These are phyloP conservation scores for Atherinosoma microstoma DNA, from an alignment of 2,797 vertebrate species.

Conservation along the genomic window DNA sequence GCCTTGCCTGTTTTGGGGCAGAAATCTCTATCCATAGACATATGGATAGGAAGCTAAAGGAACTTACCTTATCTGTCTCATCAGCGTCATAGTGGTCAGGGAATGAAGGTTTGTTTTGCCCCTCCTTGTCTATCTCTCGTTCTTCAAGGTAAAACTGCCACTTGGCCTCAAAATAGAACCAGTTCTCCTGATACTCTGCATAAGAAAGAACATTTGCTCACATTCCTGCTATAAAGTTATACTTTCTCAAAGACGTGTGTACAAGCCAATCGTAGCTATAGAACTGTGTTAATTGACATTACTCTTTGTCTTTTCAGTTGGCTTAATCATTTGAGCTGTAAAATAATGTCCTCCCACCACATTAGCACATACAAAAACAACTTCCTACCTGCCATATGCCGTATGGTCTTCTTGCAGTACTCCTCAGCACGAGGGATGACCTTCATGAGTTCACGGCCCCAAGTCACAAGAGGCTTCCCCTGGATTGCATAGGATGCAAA, in stretches of 20 bases:
- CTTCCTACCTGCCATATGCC: conserved; percentile 92
- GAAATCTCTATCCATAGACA: background rate
- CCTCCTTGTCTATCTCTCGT: conserved; percentile 89
- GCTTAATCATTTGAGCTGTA: background rate
- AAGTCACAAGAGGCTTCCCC: conserved; percentile 88
- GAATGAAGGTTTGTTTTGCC: conserved; percentile 86
- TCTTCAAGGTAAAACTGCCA: conserved; percentile 99
- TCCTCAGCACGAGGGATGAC: conserved; percentile 91
- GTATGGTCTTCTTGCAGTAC: conserved; percentile 94
- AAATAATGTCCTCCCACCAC: background rate
- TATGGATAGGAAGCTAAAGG: background rate
- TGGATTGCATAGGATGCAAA: conserved; percentile 94
- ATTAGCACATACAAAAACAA: conserved; percentile 3
- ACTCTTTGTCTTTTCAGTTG: background rate
- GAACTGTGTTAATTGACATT: background rate
- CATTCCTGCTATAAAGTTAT: conserved; percentile 3
- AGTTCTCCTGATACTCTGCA: conserved; percentile 95
- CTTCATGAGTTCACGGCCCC: conserved; percentile 94
- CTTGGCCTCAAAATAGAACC: conserved; percentile 99
- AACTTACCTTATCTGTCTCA: conserved; percentile 91
- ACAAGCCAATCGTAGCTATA: background rate
- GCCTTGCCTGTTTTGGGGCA: background rate
- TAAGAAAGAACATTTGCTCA: conserved; percentile 27
- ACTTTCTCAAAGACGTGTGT: background rate
- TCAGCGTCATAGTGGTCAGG: conserved; percentile 88